Conservation (phyloP, 1,140 invertebrate genomes). For the Drosophila ambigua region DNA sequence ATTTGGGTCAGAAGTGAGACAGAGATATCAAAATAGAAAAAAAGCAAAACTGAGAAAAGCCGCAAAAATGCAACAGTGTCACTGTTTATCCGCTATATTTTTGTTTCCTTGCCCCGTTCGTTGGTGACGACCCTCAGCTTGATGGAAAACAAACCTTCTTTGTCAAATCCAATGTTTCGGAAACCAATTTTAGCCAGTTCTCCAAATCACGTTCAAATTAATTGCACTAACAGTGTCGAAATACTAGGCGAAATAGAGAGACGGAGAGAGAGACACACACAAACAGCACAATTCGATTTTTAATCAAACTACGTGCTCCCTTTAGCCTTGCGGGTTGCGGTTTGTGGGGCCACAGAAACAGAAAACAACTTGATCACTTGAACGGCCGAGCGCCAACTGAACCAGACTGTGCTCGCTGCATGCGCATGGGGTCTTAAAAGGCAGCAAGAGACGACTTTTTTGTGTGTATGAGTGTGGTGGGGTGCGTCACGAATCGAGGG, state of each 20-base stretch:
- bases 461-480: not conserved
- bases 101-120: constrained; percentile 2
- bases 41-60: constrained; percentile 14
- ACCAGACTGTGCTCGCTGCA: constrained; percentile 53
- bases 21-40: constrained; percentile 16
- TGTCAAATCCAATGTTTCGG: constrained; percentile 20
- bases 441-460: constrained; percentile 3
- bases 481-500: constrained; percentile 51
- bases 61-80: constrained; percentile 31
- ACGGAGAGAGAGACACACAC: not conserved
- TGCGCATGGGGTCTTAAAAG: constrained; percentile 65
- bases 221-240: constrained; percentile 42
- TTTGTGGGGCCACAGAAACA: constrained; percentile 8
- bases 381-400: constrained; percentile 66
- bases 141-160: constrained; percentile 46
- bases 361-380: constrained; percentile 70
- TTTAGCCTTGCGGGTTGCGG: constrained; percentile 1
- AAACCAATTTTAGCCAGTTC: constrained; percentile 9
- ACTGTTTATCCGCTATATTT: constrained; percentile 9
- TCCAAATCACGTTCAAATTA: constrained; percentile 13
- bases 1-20: constrained; percentile 28
- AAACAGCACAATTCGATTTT: not conserved
- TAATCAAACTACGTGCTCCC: constrained; percentile 5
- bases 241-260: constrained; percentile 11
- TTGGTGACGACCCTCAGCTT: constrained; percentile 24